phyloP scores from a whole-genome alignment of 1,140 invertebrate genomes.

The Thaumatotibia leucotreta region DNA sequence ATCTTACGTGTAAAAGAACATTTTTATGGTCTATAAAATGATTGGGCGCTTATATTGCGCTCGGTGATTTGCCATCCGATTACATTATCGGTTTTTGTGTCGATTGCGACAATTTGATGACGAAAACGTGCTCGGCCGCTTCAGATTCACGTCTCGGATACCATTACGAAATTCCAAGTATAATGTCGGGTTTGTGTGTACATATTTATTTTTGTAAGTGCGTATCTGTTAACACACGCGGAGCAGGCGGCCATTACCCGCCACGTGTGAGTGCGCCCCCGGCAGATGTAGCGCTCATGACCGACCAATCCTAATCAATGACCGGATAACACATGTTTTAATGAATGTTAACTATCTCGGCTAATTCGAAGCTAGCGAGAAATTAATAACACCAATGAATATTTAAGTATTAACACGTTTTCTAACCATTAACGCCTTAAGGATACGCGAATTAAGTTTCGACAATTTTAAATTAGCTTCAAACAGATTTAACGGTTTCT shows the following conservation, averaged over 20 bases:
- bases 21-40: slow-evolving; percentile 12
- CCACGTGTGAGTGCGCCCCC: slow-evolving; percentile 47
- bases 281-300: slow-evolving; percentile 41
- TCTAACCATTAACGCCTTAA: neutral
- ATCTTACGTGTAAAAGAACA: slow-evolving; percentile 1
- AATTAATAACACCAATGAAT: neutral
- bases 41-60: slow-evolving; percentile 47
- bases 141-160: neutral
- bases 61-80: slow-evolving; percentile 51
- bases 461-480: neutral
- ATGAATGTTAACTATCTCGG: slow-evolving; percentile 28
- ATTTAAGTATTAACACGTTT: neutral
- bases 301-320: slow-evolving; percentile 25
- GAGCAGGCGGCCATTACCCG: slow-evolving; percentile 42
- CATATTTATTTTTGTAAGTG: slow-evolving; percentile 24
- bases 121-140: neutral
- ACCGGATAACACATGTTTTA: slow-evolving; percentile 32
- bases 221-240: slow-evolving; percentile 28
- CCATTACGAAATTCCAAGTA: slow-evolving; percentile 3
- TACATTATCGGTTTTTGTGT: slow-evolving; percentile 28
- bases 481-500: neutral
- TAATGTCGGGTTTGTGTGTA: slow-evolving; percentile 16
- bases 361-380: neutral
- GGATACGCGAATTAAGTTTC: neutral
- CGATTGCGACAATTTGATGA: slow-evolving; percentile 1